Percentiles rank a stretch among this genome's conserved stretches.
Conservation (phyloP, 1,140 invertebrate species). For the Trinorchestia longiramus region DNA sequence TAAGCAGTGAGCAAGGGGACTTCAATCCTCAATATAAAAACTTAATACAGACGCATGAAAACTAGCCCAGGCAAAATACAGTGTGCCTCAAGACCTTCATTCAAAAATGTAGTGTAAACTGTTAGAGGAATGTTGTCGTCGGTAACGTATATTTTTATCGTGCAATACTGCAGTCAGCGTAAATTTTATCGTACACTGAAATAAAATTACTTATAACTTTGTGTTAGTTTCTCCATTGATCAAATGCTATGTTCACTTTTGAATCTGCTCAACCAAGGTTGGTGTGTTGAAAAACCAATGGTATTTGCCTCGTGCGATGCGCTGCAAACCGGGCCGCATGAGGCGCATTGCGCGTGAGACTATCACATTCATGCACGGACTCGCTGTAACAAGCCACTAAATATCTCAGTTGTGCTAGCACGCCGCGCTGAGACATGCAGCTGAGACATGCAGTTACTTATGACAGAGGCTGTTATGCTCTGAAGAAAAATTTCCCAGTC, state of each 20-base stretch:
- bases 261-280: neutral
- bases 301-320: neutral
- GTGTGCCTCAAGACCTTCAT: neutral
- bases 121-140: neutral
- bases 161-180: neutral
- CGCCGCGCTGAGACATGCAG: neutral
- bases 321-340: too few species aligned
- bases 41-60: neutral
- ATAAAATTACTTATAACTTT: neutral
- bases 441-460: neutral
- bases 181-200: neutral
- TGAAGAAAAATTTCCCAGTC: neutral
- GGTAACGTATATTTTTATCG: neutral
- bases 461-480: neutral
- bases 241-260: neutral
- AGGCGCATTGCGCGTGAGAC: too few species aligned
- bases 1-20: too few species aligned
- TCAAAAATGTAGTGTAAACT: neutral
- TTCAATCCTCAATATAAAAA: neutral
- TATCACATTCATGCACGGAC: neutral
- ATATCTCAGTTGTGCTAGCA: neutral
- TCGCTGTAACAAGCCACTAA: neutral
- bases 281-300: neutral
- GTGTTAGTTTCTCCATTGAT: neutral
- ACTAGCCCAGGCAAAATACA: neutral